phyloP scores from a whole-genome alignment of 2,113 vertebrate genomes.

The Aegotheles bennettii region DNA sequence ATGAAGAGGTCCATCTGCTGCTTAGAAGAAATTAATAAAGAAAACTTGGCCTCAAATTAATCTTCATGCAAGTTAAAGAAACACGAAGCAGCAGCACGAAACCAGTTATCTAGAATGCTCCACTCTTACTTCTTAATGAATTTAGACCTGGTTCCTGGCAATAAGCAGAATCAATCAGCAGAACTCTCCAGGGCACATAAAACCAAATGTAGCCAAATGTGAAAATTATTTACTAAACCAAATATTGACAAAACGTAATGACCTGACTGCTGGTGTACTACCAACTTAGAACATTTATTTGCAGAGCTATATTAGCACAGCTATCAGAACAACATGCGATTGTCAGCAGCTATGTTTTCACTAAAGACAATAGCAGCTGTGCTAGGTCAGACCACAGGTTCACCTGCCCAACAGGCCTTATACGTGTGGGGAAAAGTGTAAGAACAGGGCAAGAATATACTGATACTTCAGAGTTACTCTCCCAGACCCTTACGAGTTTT shows the following conservation, averaged over 20 bases:
- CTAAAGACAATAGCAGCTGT: not conserved
- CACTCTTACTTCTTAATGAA: not conserved
- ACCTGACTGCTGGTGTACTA: not conserved
- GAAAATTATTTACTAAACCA: not conserved
- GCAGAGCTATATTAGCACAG: not conserved
- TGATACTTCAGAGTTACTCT: not conserved
- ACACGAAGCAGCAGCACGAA: not conserved
- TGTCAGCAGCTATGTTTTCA: not conserved
- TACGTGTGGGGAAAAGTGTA: fast-evolving
- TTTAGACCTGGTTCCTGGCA: not conserved
- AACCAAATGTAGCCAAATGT: not conserved
- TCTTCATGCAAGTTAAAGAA: not conserved
- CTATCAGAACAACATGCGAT: not conserved
- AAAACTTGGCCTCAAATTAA: not conserved
- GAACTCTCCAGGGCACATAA: not conserved
- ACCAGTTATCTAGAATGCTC: not conserved
- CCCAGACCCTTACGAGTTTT: not conserved
- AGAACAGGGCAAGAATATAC: not conserved
- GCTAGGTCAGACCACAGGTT: not conserved
- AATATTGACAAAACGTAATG: not conserved
- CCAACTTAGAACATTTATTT: not conserved
- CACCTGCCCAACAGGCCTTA: not conserved
- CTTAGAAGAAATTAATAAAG: not conserved
- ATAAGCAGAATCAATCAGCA: not conserved
- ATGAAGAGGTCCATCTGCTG: not conserved